Conservation (phyloP, 2,888 invertebrate species). For the Lutraria lutraria region DNA sequence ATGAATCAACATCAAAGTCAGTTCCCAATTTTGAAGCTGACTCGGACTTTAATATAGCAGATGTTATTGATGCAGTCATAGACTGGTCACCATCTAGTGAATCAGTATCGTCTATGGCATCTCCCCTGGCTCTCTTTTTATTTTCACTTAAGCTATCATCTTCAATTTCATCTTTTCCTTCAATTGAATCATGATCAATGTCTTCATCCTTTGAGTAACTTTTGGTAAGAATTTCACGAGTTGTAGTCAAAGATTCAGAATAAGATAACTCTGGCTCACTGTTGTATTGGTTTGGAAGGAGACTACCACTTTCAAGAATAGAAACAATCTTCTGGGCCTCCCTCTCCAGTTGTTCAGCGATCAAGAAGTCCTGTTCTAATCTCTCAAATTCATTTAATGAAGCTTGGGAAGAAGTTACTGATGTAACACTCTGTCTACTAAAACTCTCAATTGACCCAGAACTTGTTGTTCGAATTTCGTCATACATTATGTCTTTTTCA, state of each 20-base stretch:
- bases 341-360: slow-evolving; percentile 84
- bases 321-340: slow-evolving; percentile 86
- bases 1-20: slow-evolving; percentile 80
- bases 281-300: slow-evolving; percentile 73
- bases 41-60: slow-evolving; percentile 79
- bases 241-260: slow-evolving; percentile 65
- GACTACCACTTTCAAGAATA: slow-evolving; percentile 84
- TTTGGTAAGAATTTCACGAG: slow-evolving; percentile 63
- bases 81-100: slow-evolving; percentile 82
- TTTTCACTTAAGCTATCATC: slow-evolving; percentile 80
- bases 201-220: slow-evolving; percentile 67
- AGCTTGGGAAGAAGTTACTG: slow-evolving; percentile 84
- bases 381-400: slow-evolving; percentile 86
- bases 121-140: slow-evolving; percentile 72
- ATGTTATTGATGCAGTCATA: slow-evolving; percentile 82
- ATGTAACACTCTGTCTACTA: slow-evolving; percentile 80
- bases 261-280: slow-evolving; percentile 66
- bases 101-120: slow-evolving; percentile 78
- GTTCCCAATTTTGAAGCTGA: slow-evolving; percentile 65
- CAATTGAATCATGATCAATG: slow-evolving; percentile 80
- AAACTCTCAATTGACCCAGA: slow-evolving; percentile 85
- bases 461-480: slow-evolving; percentile 74
- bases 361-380: slow-evolving; percentile 82
- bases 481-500: slow-evolving; percentile 90
- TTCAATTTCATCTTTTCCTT: slow-evolving; percentile 79